Base-by-base conservation (phyloP, 1,140 invertebrate species). In the Brachionus rubens region DNA sequence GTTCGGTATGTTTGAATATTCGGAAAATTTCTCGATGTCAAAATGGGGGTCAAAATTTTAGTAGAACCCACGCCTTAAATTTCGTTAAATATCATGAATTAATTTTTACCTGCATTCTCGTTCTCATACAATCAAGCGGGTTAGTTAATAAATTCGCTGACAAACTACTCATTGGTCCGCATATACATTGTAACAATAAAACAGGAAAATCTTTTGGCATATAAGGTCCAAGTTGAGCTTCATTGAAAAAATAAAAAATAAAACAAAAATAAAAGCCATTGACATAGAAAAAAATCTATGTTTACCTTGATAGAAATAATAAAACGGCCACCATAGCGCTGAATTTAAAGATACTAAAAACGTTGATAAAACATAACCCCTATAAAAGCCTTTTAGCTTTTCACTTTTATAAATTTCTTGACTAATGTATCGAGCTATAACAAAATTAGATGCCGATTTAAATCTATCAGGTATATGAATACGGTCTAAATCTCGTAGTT, bases 281-380 rank as follows among this genome's bases (percentile, higher is more conserved):
- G 3, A 3, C 3, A 26, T n/a, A 26, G 14, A 28, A 0, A 5
- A 14, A 30, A n/a, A 19, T 36, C 36, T 33, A 16, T 5, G 12
- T 36, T 12, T 59, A 59, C 54, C 54, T 89, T 94, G 92, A 85
- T 96, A 97, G 52, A 91, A 87, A 76, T 93, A 92, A 86, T 97
- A 98, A 79, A 96, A 91, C 36, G 90, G 90, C 94, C 94, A 98
- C 94, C 94, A 98, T 21, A 96, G 87, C 10, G 93, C 94, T 76
- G 92, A 94, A 83, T 94, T 96, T 7, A 94, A 94, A 76, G 96
- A 93, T 85, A 95, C 97, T 3, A 92, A 91, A 78, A 90, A 90
- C 1, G 97, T 85, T 19, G 94, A 96, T 26, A 93, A 92, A 30
- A 90, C 86, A 83, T 97, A 97, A 0, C 95, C 95, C 10, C 77